Percentiles rank a stretch among this genome's conserved stretches.
Conservation (phyloP, 2,888 invertebrate species). For the Mythimna albipuncta region DNA sequence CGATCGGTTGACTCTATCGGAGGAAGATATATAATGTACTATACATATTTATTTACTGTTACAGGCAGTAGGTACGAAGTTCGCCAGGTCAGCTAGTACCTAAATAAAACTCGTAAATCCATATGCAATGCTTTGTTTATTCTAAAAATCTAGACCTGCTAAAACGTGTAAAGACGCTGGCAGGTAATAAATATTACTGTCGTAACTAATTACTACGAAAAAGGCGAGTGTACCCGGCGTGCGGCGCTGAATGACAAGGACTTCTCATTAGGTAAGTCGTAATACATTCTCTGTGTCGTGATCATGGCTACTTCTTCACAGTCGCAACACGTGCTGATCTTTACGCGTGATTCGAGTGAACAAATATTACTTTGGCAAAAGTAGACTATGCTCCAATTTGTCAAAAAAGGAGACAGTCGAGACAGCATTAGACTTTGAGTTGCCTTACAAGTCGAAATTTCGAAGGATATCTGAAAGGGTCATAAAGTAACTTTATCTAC, state of each 20-base stretch:
- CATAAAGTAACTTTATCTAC: too few relatives aligned
- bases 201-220: conserved; percentile 39
- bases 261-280: conserved; percentile 14
- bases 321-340: conserved; percentile 23
- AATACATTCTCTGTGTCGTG: conserved; percentile 33
- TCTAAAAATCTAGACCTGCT: background rate
- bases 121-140: background rate
- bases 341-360: conserved; percentile 4
- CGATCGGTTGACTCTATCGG: too few relatives aligned
- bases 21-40: too few relatives aligned
- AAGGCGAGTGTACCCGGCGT: conserved; percentile 14
- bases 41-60: too few relatives aligned
- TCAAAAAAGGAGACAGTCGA: too few relatives aligned
- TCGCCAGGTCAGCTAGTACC: too few relatives aligned
- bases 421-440: too few relatives aligned
- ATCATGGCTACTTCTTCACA: conserved; percentile 31
- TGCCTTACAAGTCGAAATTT: too few relatives aligned
- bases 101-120: too few relatives aligned
- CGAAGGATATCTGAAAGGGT: too few relatives aligned
- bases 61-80: too few relatives aligned
- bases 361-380: conserved; percentile 10
- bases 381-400: conserved; percentile 4
- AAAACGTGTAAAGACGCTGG: conserved; percentile 2
- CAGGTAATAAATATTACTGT: conserved; percentile 37
- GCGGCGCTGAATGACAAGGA: conserved; percentile 34